A percentile compares a stretch with the other conserved stretches of the same genome.
Evolutionary conservation across 2,888 invertebrate genomes (phyloP).

Genomic region (Orchesella flavescens): DNA sequence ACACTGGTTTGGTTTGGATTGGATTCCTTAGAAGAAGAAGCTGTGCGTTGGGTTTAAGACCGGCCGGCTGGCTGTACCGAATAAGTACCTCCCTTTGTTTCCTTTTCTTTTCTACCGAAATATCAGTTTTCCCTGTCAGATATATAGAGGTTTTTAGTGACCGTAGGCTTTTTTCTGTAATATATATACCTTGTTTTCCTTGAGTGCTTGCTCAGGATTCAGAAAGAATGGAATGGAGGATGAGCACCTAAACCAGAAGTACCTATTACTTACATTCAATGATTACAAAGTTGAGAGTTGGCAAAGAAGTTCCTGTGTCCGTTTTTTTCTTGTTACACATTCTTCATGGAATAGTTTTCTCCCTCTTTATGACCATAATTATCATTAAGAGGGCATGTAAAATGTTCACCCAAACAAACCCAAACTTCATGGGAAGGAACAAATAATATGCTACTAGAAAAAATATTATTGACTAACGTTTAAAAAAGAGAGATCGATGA

Average conservation of each 20-base stretch:
- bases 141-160: background rate
- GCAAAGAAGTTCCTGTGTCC: too few relatives aligned
- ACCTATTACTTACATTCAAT: too few relatives aligned
- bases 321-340: too few relatives aligned
- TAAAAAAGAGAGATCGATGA: background rate
- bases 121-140: background rate
- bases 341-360: too few relatives aligned
- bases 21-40: too few relatives aligned
- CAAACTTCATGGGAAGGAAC: background rate
- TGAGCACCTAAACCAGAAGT: background rate
- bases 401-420: constrained; percentile 5
- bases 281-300: too few relatives aligned
- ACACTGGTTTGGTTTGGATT: too few relatives aligned
- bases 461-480: background rate
- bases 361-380: constrained; percentile 40
- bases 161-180: too few relatives aligned
- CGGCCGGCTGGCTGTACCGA: background rate
- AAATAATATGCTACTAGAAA: too few relatives aligned
- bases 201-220: background rate
- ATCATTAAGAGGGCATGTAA: constrained; percentile 33
- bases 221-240: background rate
- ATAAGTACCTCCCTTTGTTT: background rate
- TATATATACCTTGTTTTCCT: background rate
- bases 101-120: background rate
- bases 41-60: too few relatives aligned